Evolutionary conservation across 2,888 invertebrate genomes (phyloP).

Genomic region (Microchrysa polita): DNA sequence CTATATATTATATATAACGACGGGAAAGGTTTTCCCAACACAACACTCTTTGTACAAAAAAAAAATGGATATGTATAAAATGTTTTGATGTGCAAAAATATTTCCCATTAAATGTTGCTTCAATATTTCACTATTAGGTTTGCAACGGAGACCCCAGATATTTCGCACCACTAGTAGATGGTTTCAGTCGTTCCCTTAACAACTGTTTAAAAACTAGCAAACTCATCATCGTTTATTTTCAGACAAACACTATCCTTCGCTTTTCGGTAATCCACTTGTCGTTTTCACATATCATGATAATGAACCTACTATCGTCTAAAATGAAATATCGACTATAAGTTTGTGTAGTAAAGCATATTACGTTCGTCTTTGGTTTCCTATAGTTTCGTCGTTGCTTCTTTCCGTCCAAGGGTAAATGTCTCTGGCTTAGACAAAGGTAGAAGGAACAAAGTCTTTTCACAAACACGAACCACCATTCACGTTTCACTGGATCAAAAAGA

Average conservation of each 20-base stretch:
- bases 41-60: too few species aligned
- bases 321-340: constrained; percentile 31
- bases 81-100: background rate
- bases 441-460: background rate
- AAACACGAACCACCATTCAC: constrained; percentile 30
- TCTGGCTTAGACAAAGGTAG: background rate
- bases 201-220: constrained; percentile 1
- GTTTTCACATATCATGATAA: constrained; percentile 25
- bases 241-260: background rate
- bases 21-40: too few species aligned
- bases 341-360: constrained; percentile 31
- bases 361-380: constrained; percentile 22
- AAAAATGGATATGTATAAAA: too few species aligned
- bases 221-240: constrained; percentile 20
- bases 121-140: background rate
- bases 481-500: constrained; percentile 37
- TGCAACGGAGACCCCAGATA: background rate
- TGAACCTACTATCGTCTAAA: constrained; percentile 8
- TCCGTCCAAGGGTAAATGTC: too few species aligned
- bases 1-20: too few species aligned
- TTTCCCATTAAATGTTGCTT: background rate
- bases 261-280: constrained; percentile 23
- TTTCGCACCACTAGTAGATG: background rate
- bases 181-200: background rate
- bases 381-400: background rate